A percentile compares a stretch with the other conserved stretches of the same genome.
Conservation (phyloP, 2,888 invertebrate genomes). For the Phytoseiulus persimilis region DNA sequence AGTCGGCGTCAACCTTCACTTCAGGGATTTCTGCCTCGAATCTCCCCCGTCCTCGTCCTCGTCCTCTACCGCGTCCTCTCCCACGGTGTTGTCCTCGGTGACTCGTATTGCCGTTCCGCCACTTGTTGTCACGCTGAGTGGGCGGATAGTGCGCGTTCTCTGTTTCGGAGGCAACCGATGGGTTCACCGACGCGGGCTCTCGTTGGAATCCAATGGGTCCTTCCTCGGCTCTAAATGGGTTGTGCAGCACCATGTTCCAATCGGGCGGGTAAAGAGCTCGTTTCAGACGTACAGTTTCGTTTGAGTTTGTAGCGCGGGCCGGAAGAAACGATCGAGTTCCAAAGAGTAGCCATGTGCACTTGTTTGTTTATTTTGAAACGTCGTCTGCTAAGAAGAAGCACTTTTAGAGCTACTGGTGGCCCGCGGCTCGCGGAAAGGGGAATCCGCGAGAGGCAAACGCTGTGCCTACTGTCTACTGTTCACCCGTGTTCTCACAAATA, state of each 20-base stretch:
- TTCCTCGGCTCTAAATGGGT: background rate
- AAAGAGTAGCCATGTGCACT: background rate
- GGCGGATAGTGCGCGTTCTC: background rate
- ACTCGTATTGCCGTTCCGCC: background rate
- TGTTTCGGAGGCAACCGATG: background rate
- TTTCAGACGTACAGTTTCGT: too few relatives aligned
- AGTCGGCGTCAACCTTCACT: background rate
- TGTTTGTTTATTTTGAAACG: background rate
- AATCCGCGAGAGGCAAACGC: too few relatives aligned
- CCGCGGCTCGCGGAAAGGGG: too few relatives aligned
- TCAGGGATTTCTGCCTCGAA: background rate
- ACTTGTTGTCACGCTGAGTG: background rate
- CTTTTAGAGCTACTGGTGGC: too few relatives aligned
- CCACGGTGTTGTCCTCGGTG: background rate
- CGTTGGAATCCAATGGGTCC: background rate
- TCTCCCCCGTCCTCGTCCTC: background rate
- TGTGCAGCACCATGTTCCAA: background rate
- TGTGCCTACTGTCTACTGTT: too few relatives aligned
- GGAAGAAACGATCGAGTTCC: background rate
- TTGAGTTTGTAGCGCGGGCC: too few relatives aligned
- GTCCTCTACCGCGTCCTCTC: background rate
- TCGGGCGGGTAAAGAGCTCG: background rate
- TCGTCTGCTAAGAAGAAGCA: background rate
- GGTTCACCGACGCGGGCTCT: background rate
- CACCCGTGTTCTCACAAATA: too few relatives aligned